phyloP scores from a whole-genome alignment of 92 coral and sea anemone species.

The Nematostella vectensis region DNA sequence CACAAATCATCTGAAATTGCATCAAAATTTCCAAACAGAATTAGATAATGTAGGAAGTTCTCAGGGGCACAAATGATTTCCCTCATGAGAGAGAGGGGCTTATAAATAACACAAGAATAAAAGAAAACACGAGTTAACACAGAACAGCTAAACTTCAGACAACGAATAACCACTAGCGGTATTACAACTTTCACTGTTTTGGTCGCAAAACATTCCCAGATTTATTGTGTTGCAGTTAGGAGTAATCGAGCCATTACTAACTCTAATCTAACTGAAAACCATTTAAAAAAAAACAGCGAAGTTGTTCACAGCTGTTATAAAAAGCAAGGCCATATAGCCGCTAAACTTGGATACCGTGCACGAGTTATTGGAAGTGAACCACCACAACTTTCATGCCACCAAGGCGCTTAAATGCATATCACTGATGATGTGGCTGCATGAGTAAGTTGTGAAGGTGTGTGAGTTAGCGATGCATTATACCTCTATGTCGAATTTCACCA shows the following conservation, averaged over 20 bases:
- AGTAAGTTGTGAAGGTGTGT: not conserved
- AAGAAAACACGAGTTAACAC: too few species aligned
- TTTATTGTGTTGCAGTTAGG: not conserved
- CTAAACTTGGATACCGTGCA: conserved; percentile 1
- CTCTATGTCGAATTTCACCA: conserved; percentile 96
- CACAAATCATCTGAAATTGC: not conserved
- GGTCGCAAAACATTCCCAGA: not conserved
- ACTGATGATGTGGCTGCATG: not conserved
- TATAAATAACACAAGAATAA: too few species aligned
- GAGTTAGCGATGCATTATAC: conserved; percentile 24
- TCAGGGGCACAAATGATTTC: not conserved
- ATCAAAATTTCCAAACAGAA: conserved; percentile 1
- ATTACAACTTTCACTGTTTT: not conserved
- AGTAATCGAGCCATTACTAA: not conserved
- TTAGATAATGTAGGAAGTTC: not conserved
- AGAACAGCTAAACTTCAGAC: too few species aligned
- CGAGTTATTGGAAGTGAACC: not conserved
- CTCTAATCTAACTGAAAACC: not conserved
- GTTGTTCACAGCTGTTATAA: conserved; percentile 2
- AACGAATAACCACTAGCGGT: too few species aligned
- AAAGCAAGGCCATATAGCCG: not conserved
- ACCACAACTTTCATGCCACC: not conserved
- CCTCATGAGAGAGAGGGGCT: too few species aligned
- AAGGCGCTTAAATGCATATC: not conserved
- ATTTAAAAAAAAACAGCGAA: not conserved